Percentiles rank a stretch among this genome's conserved stretches.
These are phyloP conservation scores for Upupa epops DNA, from an alignment of 2,113 vertebrate species.

Conservation along the genomic window DNA sequence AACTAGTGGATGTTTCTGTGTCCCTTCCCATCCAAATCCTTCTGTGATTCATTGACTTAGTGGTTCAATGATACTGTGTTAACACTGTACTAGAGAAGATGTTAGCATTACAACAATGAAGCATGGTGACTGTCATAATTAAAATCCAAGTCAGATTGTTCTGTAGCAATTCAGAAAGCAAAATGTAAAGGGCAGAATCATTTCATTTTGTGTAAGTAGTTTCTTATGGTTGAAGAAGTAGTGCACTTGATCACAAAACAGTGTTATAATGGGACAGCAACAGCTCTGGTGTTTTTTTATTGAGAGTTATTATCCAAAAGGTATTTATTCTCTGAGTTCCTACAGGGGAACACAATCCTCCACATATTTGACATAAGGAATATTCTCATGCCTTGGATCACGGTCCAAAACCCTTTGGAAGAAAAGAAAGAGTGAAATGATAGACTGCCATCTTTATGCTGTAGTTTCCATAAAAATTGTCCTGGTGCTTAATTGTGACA, in stretches of 20 bases:
- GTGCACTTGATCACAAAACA: background rate
- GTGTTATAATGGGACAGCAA: background rate
- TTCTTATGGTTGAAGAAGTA: background rate
- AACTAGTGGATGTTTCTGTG: background rate
- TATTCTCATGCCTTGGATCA: background rate
- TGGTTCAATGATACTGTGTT: background rate
- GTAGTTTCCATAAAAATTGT: background rate
- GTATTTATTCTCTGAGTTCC: background rate
- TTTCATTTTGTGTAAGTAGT: background rate
- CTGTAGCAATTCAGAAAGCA: background rate
- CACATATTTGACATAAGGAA: background rate
- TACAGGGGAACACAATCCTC: background rate
- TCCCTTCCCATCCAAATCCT: fast-evolving
- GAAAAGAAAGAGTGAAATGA: background rate
- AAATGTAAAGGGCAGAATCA: background rate
- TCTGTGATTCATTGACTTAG: background rate
- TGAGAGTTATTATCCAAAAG: background rate
- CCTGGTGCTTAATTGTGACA: background rate
- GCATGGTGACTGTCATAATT: background rate
- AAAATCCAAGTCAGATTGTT: slow-evolving; percentile 25
- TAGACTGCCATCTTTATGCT: background rate
- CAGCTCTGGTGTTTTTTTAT: background rate
- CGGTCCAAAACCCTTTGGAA: background rate
- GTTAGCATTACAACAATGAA: background rate
- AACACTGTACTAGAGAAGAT: background rate